Evolutionary conservation across 2,113 vertebrate species (phyloP).

Genomic region (Aphyosemion australe): DNA sequence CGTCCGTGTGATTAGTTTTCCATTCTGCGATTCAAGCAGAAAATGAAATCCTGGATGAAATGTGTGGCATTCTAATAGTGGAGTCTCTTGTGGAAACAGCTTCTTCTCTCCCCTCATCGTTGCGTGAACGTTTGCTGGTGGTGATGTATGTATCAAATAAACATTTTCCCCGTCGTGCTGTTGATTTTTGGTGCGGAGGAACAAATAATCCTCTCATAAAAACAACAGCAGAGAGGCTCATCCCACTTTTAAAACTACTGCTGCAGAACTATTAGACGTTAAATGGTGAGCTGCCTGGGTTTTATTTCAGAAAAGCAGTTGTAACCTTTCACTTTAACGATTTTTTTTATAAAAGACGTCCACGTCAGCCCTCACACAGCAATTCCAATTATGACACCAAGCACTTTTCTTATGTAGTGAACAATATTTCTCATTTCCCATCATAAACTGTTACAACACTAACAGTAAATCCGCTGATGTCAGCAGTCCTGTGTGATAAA

Average conservation of each 20-base stretch:
- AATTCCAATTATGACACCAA: slow-evolving; percentile 15
- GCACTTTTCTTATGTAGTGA: not conserved
- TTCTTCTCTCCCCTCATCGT: slow-evolving; percentile 8
- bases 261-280: not conserved
- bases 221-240: not conserved
- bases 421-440: slow-evolving; percentile 13
- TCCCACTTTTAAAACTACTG: slow-evolving; percentile 15
- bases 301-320: slow-evolving; percentile 7
- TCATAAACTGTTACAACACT: slow-evolving; percentile 14
- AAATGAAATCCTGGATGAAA: slow-evolving; percentile 62
- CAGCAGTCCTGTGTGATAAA: slow-evolving; percentile 18
- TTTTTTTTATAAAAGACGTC: slow-evolving; percentile 13
- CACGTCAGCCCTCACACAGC: not conserved
- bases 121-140: slow-evolving; percentile 19
- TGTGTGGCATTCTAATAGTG: slow-evolving; percentile 27
- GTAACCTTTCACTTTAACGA: slow-evolving; percentile 2
- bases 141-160: slow-evolving; percentile 30
- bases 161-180: slow-evolving; percentile 19
- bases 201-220: slow-evolving; percentile 18
- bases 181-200: slow-evolving; percentile 13
- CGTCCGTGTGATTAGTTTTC: slow-evolving; percentile 54
- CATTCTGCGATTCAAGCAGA: slow-evolving; percentile 47
- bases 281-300: not conserved
- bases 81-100: slow-evolving; percentile 25
- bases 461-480: slow-evolving; percentile 17